Evolutionary conservation across 1,140 invertebrate genomes (phyloP).

Genomic region (Penaeus indicus): DNA sequence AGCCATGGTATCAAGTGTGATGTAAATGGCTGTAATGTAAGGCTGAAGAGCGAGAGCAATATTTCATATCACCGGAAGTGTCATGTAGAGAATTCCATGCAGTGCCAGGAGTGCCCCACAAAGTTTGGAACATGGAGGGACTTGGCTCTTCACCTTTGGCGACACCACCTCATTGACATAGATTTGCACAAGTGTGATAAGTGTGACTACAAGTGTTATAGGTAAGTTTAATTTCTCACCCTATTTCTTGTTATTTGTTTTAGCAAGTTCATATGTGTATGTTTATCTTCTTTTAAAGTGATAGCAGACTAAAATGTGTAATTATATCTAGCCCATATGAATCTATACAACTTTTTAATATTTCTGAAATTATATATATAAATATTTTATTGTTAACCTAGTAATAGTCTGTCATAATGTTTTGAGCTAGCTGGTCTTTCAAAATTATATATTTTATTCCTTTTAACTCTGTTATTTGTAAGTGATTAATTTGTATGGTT

Average conservation of each 20-base stretch:
- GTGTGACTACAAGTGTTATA: slow-evolving; percentile 70
- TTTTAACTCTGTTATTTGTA: no score
- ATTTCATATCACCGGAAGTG: slow-evolving; percentile 76
- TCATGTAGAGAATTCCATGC: slow-evolving; percentile 74
- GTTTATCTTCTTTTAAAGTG: background rate
- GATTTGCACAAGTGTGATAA: slow-evolving; percentile 71
- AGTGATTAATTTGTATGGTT: no score
- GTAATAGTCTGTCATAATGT: no score
- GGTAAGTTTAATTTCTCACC: slow-evolving; percentile 50
- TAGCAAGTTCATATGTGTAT: background rate
- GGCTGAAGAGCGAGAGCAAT: slow-evolving; percentile 71
- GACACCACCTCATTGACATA: slow-evolving; percentile 70
- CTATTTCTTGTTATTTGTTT: background rate
- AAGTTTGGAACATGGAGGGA: slow-evolving; percentile 70
- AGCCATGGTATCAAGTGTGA: slow-evolving; percentile 59
- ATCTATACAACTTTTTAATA: no score
- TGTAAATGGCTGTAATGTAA: slow-evolving; percentile 70
- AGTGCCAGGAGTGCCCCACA: slow-evolving; percentile 79
- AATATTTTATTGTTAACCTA: no score
- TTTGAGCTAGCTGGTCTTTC: no score
- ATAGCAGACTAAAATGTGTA: no score
- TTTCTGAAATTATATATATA: no score
- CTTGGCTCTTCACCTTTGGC: slow-evolving; percentile 72
- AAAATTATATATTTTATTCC: no score
- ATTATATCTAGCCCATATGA: no score